Evolutionary conservation across 2,888 invertebrate species (phyloP).

Genomic region (Drosophila melanosoma): DNA sequence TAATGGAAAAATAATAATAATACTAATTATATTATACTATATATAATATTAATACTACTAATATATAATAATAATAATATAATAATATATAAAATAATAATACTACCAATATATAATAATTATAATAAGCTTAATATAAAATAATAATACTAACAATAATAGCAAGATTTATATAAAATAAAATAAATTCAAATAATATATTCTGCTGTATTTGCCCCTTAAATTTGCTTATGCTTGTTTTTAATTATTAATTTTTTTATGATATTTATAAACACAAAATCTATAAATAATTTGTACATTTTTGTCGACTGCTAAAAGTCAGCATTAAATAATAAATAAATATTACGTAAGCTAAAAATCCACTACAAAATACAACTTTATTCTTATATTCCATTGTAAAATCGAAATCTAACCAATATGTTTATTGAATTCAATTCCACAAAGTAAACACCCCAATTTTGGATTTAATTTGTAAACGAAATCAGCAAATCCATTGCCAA

Average conservation of each 20-base stretch:
- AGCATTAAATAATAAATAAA: background rate
- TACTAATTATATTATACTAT: background rate
- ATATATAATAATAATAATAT: no score
- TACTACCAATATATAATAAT: background rate
- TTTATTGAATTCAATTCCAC: background rate
- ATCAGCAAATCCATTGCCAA: constrained; percentile 18
- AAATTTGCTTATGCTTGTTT: background rate
- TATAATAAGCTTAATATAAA: background rate
- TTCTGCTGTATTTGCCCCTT: background rate
- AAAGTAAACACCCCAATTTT: constrained; percentile 9
- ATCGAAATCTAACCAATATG: background rate
- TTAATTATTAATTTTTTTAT: background rate
- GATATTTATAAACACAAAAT: background rate
- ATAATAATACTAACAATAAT: background rate
- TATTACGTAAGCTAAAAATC: background rate
- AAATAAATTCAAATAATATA: background rate
- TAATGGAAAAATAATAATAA: no score
- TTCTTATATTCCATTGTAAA: background rate
- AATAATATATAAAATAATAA: background rate
- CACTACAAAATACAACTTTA: background rate
- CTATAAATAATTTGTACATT: accelerated
- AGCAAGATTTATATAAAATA: background rate
- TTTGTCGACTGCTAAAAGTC: background rate
- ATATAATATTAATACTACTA: background rate
- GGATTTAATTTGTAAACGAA: constrained; percentile 1